phyloP scores from a whole-genome alignment of 2,113 vertebrate species.

The Alethe diademata region DNA sequence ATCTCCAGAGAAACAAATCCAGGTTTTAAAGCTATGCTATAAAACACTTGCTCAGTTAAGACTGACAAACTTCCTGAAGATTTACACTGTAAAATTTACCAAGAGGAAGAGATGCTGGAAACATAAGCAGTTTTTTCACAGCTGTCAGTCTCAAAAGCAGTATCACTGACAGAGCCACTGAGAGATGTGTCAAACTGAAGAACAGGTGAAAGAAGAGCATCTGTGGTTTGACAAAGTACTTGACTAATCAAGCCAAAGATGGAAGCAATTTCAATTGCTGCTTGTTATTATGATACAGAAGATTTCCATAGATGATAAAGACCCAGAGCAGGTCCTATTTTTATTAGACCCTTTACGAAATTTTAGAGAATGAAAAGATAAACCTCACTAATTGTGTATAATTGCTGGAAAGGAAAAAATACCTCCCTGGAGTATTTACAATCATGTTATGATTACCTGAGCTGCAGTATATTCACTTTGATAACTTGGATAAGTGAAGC shows the following conservation, averaged over 20 bases:
- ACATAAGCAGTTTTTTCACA: not conserved
- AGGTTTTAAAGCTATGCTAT: not conserved
- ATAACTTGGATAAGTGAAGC: not conserved
- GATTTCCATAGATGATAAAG: not conserved
- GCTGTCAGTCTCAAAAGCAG: not conserved
- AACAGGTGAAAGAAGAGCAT: slow-evolving; percentile 6
- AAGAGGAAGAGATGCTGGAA: not conserved
- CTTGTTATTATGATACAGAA: not conserved
- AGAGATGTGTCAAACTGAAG: not conserved
- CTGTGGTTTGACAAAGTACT: not conserved
- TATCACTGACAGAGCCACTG: not conserved
- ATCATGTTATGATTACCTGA: not conserved
- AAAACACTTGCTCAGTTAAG: not conserved
- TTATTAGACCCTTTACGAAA: not conserved
- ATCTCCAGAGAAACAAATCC: not conserved
- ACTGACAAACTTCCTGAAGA: not conserved
- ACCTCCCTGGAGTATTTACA: not conserved
- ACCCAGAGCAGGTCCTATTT: not conserved
- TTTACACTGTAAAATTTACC: not conserved
- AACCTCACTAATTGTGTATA: not conserved
- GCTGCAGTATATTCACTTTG: not conserved
- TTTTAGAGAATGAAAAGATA: not conserved
- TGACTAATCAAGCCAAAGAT: not conserved
- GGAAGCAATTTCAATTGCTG: not conserved
- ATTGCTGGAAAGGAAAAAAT: not conserved